These are phyloP conservation scores for Acomys russatus DNA, from an alignment of 2,797 vertebrate genomes.

Conservation along the genomic window DNA sequence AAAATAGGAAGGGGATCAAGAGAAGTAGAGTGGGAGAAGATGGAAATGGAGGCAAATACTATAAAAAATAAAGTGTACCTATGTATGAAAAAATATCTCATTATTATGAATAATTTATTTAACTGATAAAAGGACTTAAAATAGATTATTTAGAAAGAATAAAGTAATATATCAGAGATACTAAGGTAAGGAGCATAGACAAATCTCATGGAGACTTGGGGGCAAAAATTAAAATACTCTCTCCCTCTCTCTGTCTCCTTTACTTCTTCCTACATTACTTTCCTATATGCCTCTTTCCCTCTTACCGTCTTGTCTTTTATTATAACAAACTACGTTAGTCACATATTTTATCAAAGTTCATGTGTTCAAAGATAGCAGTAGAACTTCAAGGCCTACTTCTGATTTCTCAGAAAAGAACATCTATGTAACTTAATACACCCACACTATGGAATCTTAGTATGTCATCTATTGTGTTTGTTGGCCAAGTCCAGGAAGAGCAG, in stretches of 20 bases:
- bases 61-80: not conserved
- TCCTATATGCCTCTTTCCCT: accelerated
- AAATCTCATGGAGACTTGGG: not conserved
- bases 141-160: constrained; percentile 8
- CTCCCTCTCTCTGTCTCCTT: not conserved
- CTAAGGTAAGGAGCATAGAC: not conserved
- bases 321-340: not conserved
- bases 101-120: not conserved
- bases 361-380: not conserved
- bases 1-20: not conserved
- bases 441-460: not conserved
- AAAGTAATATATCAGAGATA: not conserved
- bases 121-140: not conserved
- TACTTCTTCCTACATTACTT: accelerated
- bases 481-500: too few relatives aligned
- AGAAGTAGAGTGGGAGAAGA: not conserved
- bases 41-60: not conserved
- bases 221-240: not conserved
- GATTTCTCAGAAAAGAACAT: constrained; percentile 35
- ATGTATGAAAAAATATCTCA: not conserved
- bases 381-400: not conserved
- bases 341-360: not conserved
- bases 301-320: not conserved
- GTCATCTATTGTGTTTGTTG: not conserved
- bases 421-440: not conserved